These are phyloP conservation scores for Brachionus angularis DNA, from an alignment of 1,140 invertebrate species.

Conservation along the genomic window DNA sequence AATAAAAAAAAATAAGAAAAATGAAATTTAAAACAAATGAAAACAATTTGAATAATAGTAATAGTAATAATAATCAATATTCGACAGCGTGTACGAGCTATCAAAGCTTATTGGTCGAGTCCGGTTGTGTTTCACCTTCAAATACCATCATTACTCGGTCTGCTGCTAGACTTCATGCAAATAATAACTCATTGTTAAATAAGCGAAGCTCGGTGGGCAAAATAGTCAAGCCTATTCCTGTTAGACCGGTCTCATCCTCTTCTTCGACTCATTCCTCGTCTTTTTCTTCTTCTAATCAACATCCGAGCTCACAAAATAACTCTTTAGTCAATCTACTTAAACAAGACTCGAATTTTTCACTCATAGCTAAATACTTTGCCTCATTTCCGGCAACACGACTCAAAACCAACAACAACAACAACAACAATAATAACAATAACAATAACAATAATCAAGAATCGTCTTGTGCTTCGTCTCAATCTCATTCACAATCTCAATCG, in stretches of 20 bases:
- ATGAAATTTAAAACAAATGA: no score
- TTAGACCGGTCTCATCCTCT: slow-evolving; percentile 8
- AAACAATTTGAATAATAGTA: no score
- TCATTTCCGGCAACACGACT: slow-evolving; percentile 33
- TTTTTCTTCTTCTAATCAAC: slow-evolving; percentile 17
- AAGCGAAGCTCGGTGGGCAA: not conserved
- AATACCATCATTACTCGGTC: slow-evolving; percentile 17
- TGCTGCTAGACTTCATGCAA: not conserved
- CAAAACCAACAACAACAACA: not conserved
- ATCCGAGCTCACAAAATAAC: not conserved
- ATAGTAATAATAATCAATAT: no score
- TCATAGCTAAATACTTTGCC: slow-evolving; percentile 40
- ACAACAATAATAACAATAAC: no score
- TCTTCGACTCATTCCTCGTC: slow-evolving; percentile 38
- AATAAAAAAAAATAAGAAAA: no score
- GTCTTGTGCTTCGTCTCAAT: no score
- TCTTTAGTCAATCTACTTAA: slow-evolving; percentile 5
- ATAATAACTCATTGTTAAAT: not conserved
- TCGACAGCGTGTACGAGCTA: no score
- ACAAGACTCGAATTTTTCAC: slow-evolving; percentile 25
- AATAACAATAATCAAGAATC: no score
- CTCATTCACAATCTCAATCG: not conserved
- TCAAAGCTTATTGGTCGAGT: no score
- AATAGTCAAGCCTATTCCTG: slow-evolving; percentile 39
- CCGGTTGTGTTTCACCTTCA: no score